Percentiles rank a stretch among this genome's conserved stretches.
Conservation (phyloP, 2,888 invertebrate genomes). For the Orthosia cruda region DNA sequence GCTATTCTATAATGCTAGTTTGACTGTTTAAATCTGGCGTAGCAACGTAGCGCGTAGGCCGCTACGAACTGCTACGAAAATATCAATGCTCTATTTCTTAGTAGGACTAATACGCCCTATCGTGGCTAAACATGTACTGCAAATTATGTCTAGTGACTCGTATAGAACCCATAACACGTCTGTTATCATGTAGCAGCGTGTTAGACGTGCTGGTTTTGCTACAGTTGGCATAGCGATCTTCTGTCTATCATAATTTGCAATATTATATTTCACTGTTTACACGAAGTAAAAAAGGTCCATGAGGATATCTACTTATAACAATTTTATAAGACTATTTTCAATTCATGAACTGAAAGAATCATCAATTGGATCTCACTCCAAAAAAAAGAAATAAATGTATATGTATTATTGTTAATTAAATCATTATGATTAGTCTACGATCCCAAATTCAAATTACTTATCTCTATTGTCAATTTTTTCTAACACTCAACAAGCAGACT, state of each 20-base stretch:
- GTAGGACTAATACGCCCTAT: neutral
- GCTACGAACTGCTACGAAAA: slow-evolving; percentile 47
- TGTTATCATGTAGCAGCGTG: neutral
- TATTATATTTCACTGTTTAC: no score
- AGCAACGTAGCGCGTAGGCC: slow-evolving; percentile 20
- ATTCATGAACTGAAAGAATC: neutral
- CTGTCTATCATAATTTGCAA: no score
- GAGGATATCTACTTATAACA: no score
- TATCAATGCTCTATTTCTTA: neutral
- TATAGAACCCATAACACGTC: neutral
- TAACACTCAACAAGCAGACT: slow-evolving; percentile 32
- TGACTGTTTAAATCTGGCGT: neutral
- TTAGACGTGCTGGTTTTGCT: neutral
- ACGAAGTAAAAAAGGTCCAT: no score
- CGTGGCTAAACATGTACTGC: neutral
- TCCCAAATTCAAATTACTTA: slow-evolving; percentile 39
- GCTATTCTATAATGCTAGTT: no score
- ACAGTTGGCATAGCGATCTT: neutral
- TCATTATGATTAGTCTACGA: slow-evolving; percentile 26
- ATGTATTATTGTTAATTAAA: slow-evolving; percentile 8
- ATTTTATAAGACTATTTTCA: neutral
- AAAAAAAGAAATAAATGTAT: no score
- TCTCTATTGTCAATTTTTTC: slow-evolving; percentile 42
- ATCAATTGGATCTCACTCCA: no score
- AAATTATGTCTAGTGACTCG: neutral